phyloP scores from a whole-genome alignment of 2,888 invertebrate species.

The Nezara viridula region DNA sequence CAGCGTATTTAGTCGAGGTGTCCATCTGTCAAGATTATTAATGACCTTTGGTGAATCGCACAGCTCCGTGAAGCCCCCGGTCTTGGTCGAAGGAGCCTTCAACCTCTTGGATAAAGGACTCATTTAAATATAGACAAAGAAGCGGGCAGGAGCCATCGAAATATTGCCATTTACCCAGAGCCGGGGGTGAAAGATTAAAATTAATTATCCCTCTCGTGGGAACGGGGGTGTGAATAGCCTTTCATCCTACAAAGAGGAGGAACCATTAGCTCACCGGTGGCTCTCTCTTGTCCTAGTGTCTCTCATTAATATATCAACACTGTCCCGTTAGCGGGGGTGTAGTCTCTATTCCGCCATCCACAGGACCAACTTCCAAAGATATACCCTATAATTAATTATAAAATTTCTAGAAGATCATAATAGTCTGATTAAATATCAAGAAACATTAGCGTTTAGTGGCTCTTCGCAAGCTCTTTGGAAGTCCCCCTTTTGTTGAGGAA shows the following conservation, averaged over 20 bases:
- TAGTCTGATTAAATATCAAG: too few species aligned
- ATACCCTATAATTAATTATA: not conserved
- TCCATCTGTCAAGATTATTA: slow-evolving; percentile 50
- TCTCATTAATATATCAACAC: slow-evolving; percentile 50
- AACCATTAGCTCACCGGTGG: slow-evolving; percentile 51
- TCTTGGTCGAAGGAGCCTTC: slow-evolving; percentile 43
- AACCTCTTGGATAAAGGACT: slow-evolving; percentile 50
- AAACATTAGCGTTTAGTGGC: too few species aligned
- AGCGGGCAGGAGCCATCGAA: slow-evolving; percentile 54
- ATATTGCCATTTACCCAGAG: slow-evolving; percentile 55
- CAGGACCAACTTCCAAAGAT: not conserved
- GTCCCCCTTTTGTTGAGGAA: too few species aligned
- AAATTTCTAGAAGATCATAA: not conserved
- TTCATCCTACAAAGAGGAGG: slow-evolving; percentile 40
- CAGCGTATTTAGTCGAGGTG: slow-evolving; percentile 47
- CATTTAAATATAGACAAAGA: slow-evolving; percentile 57
- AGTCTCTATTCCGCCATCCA: not conserved
- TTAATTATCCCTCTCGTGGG: slow-evolving; percentile 60
- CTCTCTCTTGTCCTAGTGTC: slow-evolving; percentile 50
- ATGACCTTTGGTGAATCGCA: slow-evolving; percentile 35
- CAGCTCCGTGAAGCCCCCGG: slow-evolving; percentile 45
- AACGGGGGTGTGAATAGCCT: slow-evolving; percentile 59
- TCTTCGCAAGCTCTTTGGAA: too few species aligned
- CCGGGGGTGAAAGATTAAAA: slow-evolving; percentile 60
- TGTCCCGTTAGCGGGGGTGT: slow-evolving; percentile 35